Base-by-base conservation (phyloP, 2,888 invertebrate species). In the Drosophila infuscata region DNA sequence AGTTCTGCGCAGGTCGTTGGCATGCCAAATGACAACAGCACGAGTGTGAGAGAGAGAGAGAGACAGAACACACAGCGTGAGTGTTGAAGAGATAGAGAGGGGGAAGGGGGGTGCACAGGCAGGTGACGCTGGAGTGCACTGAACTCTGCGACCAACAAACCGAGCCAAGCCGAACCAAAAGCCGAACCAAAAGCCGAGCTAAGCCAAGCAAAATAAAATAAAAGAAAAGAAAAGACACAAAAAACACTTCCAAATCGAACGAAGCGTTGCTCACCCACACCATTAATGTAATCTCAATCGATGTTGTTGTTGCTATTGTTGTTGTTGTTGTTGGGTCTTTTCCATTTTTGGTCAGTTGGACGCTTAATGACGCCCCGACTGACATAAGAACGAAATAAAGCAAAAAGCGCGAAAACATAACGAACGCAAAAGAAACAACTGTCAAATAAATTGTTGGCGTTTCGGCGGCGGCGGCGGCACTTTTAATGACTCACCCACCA, bases 1-100 rank as follows among this genome's bases (percentile, higher is more conserved):
- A 88, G 74, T 81, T 89, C 84, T 89, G 88, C 91, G 89, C 84
- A 84, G 84, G 88, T 90, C 89, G 90, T 90, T 88, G 91, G 76
- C 85, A 81, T 81, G 56, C 41, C 72, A 78, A 83, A 72, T 82
- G 70, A 69, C 67, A 59, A 74, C 35, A 43, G 36, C 15, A n/a
- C 41, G 38, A 57, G 41, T 38, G 58, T 61, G 67, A 52, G 41
- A 67, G 12, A 62, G 46, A 52, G 49, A 36, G 60, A 59, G 71
- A 72, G 63, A 49, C 63, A 29, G 54, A 36, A 25, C 15, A 4
- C 3, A 20, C 15, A 12, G 35, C 35, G 0, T 2, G 32, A 35
- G 3, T 15, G 15, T 25, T 25, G 9, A 8, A 35, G 17, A n/a
- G 51, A 30, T n/a, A 0, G 4, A 17, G 8, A 9, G 20, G 25